These are phyloP conservation scores for Augochlora pura DNA, from an alignment of 1,140 invertebrate species.

Conservation along the genomic window DNA sequence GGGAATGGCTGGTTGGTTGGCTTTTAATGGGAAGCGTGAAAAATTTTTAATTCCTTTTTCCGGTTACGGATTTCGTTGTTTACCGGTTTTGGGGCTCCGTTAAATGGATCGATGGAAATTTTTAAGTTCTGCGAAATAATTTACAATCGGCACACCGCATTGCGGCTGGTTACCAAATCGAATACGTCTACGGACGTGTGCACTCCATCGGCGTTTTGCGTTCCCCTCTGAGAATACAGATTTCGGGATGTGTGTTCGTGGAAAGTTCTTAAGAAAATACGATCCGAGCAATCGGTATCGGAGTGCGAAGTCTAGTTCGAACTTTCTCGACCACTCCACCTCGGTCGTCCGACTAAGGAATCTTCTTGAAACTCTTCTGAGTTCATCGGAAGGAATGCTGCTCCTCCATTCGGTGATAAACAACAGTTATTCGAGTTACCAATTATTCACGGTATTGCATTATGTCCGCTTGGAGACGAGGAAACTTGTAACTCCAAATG, in stretches of 20 bases:
- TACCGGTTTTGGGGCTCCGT: not conserved
- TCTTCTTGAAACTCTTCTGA: slow-evolving; percentile 63
- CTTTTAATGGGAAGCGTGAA: slow-evolving; percentile 7
- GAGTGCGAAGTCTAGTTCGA: slow-evolving; percentile 66
- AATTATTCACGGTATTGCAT: slow-evolving; percentile 47
- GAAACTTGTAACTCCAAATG: not conserved
- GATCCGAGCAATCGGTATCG: slow-evolving; percentile 64
- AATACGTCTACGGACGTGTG: slow-evolving; percentile 35
- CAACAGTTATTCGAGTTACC: slow-evolving; percentile 35
- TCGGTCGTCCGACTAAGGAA: slow-evolving; percentile 59
- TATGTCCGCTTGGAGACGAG: not conserved
- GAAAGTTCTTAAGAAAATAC: slow-evolving; percentile 67
- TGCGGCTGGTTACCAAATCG: not conserved
- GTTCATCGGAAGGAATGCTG: slow-evolving; percentile 46
- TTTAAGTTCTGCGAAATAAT: slow-evolving; percentile 31
- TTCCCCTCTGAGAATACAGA: slow-evolving; percentile 55
- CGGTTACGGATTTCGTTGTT: not conserved
- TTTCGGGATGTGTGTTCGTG: slow-evolving; percentile 53
- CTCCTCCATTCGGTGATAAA: slow-evolving; percentile 45
- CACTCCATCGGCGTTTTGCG: slow-evolving; percentile 42
- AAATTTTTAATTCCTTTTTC: slow-evolving; percentile 11
- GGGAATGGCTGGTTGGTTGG: not conserved
- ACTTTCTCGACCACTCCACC: slow-evolving; percentile 60
- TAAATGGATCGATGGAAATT: slow-evolving; percentile 1
- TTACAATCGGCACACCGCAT: slow-evolving; percentile 27